phyloP scores from a whole-genome alignment of 2,888 invertebrate genomes.

The Eupithecia exiguata region DNA sequence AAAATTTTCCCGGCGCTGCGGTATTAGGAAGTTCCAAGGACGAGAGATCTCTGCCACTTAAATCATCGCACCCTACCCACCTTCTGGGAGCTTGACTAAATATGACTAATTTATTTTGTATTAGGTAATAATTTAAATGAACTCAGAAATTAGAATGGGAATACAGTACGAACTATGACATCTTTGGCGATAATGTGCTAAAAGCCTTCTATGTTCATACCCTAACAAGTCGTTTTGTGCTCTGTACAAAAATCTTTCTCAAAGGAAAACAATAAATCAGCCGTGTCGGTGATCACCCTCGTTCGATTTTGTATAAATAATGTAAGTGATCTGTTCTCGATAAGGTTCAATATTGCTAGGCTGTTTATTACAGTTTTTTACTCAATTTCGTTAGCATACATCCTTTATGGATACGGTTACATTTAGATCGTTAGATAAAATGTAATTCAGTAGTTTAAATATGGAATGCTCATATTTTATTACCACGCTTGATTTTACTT shows the following conservation, averaged over 20 bases:
- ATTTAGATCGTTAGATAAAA: constrained; percentile 13
- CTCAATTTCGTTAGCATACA: constrained; percentile 11
- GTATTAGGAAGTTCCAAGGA: no score
- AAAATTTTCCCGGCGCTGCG: no score
- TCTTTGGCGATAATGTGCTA: background rate
- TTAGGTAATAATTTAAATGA: no score
- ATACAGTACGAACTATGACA: background rate
- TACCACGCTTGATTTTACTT: background rate
- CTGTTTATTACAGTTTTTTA: constrained; percentile 27
- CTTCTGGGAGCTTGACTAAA: no score
- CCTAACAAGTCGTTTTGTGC: background rate
- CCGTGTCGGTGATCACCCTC: constrained; percentile 39
- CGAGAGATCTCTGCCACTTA: no score
- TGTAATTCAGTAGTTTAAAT: constrained; percentile 12
- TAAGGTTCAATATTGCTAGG: constrained; percentile 20
- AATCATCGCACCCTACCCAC: no score
- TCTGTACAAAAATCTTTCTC: constrained; percentile 12
- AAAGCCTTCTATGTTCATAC: constrained; percentile 12
- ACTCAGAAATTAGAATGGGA: no score
- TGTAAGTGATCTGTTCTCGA: constrained; percentile 31
- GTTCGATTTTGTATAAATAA: constrained; percentile 36
- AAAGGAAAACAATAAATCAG: constrained; percentile 36
- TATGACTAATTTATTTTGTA: no score
- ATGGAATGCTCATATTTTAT: constrained; percentile 4
- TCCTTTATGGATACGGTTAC: constrained; percentile 4